Percentiles rank a stretch among this genome's conserved stretches.
phyloP scores from a whole-genome alignment of 2,113 vertebrate genomes.

The Pyxicephalus adspersus region DNA sequence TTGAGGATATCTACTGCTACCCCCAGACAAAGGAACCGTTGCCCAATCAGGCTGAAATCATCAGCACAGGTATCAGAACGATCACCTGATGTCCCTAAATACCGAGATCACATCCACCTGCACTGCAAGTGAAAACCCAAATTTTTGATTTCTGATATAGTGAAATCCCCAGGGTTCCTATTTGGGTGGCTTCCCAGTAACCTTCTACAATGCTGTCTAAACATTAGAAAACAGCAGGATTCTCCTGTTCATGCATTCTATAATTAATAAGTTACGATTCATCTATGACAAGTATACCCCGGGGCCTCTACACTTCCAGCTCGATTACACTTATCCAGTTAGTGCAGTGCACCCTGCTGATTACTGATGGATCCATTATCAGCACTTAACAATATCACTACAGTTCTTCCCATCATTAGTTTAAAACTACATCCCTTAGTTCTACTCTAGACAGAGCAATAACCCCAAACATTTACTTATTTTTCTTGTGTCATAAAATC shows the following conservation, averaged over 20 bases:
- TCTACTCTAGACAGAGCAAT: not conserved
- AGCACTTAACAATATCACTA: not conserved
- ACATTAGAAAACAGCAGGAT: not conserved
- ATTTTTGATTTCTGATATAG: no score
- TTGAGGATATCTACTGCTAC: no score
- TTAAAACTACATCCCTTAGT: constrained; percentile 17
- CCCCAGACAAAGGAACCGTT: no score
- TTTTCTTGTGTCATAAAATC: constrained; percentile 18
- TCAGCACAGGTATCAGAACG: no score
- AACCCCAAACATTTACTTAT: constrained; percentile 14
- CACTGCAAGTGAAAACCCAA: no score
- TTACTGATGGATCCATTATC: constrained; percentile 25
- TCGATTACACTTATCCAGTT: constrained; percentile 26
- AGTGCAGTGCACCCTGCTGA: constrained; percentile 21
- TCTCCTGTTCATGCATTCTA: not conserved
- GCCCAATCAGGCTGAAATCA: no score
- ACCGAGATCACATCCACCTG: no score
- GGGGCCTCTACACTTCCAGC: not conserved
- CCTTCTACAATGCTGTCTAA: not conserved
- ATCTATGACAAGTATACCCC: constrained; percentile 18
- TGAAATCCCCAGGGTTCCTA: not conserved
- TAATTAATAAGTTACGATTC: constrained; percentile 11
- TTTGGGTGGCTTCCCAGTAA: not conserved
- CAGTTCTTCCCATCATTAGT: not conserved
- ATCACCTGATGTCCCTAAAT: no score